A percentile compares a stretch with the other conserved stretches of the same genome.
phyloP scores from a whole-genome alignment of 2,797 vertebrate species.

The Poeciliopsis paucimaculata region DNA sequence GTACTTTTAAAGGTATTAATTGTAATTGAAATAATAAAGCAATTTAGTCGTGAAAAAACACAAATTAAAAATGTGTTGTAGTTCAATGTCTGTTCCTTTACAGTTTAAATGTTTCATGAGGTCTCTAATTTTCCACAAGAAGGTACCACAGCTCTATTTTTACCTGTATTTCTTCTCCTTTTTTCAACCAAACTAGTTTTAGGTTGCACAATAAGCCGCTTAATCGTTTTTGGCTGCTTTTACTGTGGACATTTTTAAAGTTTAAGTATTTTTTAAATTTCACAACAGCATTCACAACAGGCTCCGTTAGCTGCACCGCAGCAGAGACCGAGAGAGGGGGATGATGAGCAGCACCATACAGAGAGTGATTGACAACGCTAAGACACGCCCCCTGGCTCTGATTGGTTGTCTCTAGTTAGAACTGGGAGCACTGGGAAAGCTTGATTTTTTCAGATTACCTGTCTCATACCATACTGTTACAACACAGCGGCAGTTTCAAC shows the following conservation, averaged over 20 bases:
- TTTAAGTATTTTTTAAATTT: too few species aligned
- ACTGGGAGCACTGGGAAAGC: too few species aligned
- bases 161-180: background rate
- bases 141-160: background rate
- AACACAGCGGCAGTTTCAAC: too few species aligned
- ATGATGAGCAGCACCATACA: too few species aligned
- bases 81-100: background rate
- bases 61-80: background rate
- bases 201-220: background rate
- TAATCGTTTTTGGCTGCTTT: background rate
- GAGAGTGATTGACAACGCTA: too few species aligned
- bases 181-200: background rate
- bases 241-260: background rate
- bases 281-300: too few species aligned
- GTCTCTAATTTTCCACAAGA: background rate
- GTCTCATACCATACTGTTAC: too few species aligned
- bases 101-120: background rate
- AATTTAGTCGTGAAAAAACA: background rate
- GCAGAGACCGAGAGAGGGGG: too few species aligned
- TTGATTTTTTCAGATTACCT: too few species aligned
- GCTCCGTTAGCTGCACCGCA: too few species aligned
- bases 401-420: too few species aligned
- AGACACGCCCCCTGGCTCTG: too few species aligned
- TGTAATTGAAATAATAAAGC: background rate
- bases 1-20: constrained; percentile 4